Percentiles rank a stretch among this genome's conserved stretches.
Conservation (phyloP, 2,797 vertebrate species). For the Bradypus variegatus region DNA sequence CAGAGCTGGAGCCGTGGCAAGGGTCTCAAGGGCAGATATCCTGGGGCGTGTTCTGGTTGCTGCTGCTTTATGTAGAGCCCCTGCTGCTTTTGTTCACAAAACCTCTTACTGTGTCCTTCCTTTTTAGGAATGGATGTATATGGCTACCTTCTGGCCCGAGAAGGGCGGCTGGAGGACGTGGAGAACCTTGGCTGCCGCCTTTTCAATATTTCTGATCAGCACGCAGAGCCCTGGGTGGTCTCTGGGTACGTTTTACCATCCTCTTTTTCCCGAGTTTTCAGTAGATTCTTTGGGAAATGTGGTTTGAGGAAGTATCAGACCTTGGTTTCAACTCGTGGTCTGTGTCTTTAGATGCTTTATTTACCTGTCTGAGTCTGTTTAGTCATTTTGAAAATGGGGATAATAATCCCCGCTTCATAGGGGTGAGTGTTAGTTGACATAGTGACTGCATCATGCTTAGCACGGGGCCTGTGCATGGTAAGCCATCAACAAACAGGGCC, state of each 20-base stretch:
- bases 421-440: neutral
- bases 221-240: conserved; percentile 98
- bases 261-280: neutral
- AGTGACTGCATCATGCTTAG: neutral
- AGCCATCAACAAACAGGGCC: neutral
- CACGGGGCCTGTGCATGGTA: neutral
- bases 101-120: neutral
- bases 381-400: neutral
- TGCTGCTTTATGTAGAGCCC: neutral
- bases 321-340: neutral
- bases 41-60: neutral
- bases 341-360: neutral
- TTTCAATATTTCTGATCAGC: conserved; percentile 98
- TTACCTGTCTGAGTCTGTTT: neutral
- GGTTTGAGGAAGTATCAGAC: neutral
- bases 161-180: conserved; percentile 96
- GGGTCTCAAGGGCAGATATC: neutral
- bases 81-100: neutral
- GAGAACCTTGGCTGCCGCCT: conserved; percentile 96
- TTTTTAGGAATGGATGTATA: conserved; percentile 96
- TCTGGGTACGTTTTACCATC: conserved; percentile 82
- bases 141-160: conserved; percentile 94
- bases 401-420: neutral
- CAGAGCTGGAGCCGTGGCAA: neutral
- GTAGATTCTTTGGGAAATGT: neutral